Base-by-base conservation (phyloP, 2,797 vertebrate species). In the Lutjanus argentimaculatus region DNA sequence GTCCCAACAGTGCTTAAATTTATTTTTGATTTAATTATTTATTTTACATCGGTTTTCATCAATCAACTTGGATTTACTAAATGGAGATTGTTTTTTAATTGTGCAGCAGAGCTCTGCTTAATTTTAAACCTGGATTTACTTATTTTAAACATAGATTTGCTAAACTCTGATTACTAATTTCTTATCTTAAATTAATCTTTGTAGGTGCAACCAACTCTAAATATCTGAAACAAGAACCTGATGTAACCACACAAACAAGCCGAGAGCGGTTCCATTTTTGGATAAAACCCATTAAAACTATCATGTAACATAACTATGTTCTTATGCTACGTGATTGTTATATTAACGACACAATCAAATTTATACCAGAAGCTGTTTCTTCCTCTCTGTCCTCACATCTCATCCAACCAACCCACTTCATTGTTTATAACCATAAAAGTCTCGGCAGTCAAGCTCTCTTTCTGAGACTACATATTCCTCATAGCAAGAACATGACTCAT, bases 391-490 rank as follows among this genome's bases (percentile, higher is more conserved):
- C 64, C 17, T 70, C 73, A 75, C 30, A 0, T 87, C 76, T 83
- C 80, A 55, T 85, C 72, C 56, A 48, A 52, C 75, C 67, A 22
- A 45, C 73, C 66, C 80, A 55, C 49, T 69, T 90, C 87, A 77
- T 86, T 89, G 88, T 93, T 94, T 89, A 93, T 93, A 91, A 89
- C 94, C 94, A 95, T 95, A 95, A 94, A 95, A 95, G 94, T 95
- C 94, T 83, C 86, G 73, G 84, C 88, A 80, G 77, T 62, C 43
- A 2, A 30, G 88, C 83, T 91, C 85, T 8, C 87, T 79, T 45
- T 67, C 86, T 14, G 58, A 84, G 77, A 53, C 72, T 21, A 78
- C 90, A 91, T 94, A 73, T 85, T 91, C 87, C 76, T 91, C 94
- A 95, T 94, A 92, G 93, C 91, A 90, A 68, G 65, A 80, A 79